A percentile compares a stretch with the other conserved stretches of the same genome.
These are phyloP conservation scores for Paraplagusia blochii DNA, from an alignment of 2,113 vertebrate genomes.

Conservation along the genomic window DNA sequence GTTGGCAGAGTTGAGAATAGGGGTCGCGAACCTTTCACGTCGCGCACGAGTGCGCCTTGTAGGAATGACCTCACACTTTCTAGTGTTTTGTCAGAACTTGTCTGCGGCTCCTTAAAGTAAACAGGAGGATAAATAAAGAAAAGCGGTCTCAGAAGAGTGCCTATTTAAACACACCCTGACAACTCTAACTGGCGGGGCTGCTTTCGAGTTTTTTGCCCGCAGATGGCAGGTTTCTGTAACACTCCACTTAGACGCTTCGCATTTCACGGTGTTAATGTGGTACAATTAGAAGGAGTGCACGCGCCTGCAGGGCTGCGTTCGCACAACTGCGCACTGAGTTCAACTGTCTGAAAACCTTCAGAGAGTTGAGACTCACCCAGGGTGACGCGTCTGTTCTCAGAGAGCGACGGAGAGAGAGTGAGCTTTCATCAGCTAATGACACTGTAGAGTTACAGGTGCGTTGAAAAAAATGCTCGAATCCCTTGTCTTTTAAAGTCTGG, in stretches of 20 bases:
- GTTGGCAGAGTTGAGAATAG: slow-evolving; percentile 7
- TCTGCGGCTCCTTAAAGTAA: slow-evolving; percentile 41
- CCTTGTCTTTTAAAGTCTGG: not conserved
- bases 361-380: slow-evolving; percentile 15
- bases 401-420: not conserved
- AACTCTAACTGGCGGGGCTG: not conserved
- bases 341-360: slow-evolving; percentile 19
- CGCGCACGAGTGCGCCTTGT: slow-evolving; percentile 33
- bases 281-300: not conserved
- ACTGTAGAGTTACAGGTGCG: slow-evolving; percentile 35
- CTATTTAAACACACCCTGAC: slow-evolving; percentile 3
- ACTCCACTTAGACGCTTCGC: no score
- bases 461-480: slow-evolving; percentile 12
- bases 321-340: slow-evolving; percentile 12
- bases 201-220: not conserved
- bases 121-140: slow-evolving; percentile 8
- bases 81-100: slow-evolving; percentile 65
- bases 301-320: slow-evolving; percentile 10
- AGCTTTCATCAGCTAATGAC: not conserved
- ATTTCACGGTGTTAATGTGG: slow-evolving; percentile 6
- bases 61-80: slow-evolving; percentile 49
- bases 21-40: slow-evolving; percentile 24
- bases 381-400: slow-evolving; percentile 5
- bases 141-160: slow-evolving; percentile 31
- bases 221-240: no score